These are phyloP conservation scores for Zelleria hepariella DNA, from an alignment of 2,888 invertebrate species.

Conservation along the genomic window DNA sequence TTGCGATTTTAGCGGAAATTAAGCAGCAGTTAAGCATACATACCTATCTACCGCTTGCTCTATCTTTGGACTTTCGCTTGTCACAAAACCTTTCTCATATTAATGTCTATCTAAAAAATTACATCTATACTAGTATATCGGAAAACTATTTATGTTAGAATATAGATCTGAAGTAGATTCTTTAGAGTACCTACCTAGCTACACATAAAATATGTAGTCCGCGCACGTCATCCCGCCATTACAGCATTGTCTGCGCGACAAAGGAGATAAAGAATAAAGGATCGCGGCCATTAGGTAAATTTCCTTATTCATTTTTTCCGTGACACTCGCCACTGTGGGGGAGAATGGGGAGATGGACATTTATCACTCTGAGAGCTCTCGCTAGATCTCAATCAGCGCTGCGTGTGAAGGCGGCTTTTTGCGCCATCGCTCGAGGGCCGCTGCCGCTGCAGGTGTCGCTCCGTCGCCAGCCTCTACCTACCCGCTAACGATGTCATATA, in stretches of 20 bases:
- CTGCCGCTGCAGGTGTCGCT: slow-evolving; percentile 17
- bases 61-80: too few relatives aligned
- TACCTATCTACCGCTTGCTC: too few relatives aligned
- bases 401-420: slow-evolving; percentile 36
- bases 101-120: too few relatives aligned
- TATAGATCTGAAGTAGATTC: too few relatives aligned
- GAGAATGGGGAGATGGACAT: slow-evolving; percentile 51
- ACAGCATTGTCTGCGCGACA: slow-evolving; percentile 65
- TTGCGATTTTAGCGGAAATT: too few relatives aligned
- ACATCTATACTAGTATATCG: too few relatives aligned
- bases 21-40: too few relatives aligned
- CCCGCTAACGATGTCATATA: neutral
- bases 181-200: too few relatives aligned
- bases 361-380: slow-evolving; percentile 42
- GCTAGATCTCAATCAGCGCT: slow-evolving; percentile 56
- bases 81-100: too few relatives aligned
- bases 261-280: slow-evolving; percentile 66
- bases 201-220: too few relatives aligned
- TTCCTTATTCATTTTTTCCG: slow-evolving; percentile 71
- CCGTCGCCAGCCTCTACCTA: neutral
- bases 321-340: slow-evolving; percentile 49
- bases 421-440: slow-evolving; percentile 34
- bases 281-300: slow-evolving; percentile 71
- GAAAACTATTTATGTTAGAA: too few relatives aligned
- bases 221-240: slow-evolving; percentile 70